phyloP scores from a whole-genome alignment of 2,888 invertebrate species.

The Junonia oenone region DNA sequence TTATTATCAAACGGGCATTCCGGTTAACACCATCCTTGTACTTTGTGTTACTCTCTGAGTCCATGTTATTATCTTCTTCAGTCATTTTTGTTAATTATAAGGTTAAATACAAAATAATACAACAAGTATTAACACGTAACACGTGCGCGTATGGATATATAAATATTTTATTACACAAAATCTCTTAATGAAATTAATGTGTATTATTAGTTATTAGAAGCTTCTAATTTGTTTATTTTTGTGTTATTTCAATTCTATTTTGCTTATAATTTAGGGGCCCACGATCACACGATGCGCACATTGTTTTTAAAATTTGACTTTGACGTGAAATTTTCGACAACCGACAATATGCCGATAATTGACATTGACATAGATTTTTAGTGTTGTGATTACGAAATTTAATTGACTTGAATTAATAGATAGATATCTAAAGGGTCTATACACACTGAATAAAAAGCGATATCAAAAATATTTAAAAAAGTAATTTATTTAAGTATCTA shows the following conservation, averaged over 20 bases:
- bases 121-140: background rate
- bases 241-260: background rate
- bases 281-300: slow-evolving; percentile 7
- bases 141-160: no score
- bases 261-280: background rate
- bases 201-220: background rate
- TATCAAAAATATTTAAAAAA: no score
- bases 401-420: no score
- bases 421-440: no score
- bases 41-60: slow-evolving; percentile 39
- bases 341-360: background rate
- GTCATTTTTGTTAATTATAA: slow-evolving; percentile 18
- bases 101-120: background rate
- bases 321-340: background rate
- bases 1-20: slow-evolving; percentile 84
- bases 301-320: slow-evolving; percentile 17
- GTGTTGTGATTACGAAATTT: no score
- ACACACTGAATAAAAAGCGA: no score
- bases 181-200: background rate
- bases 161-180: background rate
- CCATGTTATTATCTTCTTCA: slow-evolving; percentile 35
- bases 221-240: background rate
- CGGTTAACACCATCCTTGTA: slow-evolving; percentile 38
- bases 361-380: background rate
- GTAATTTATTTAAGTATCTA: no score